Evolutionary conservation across 1,140 invertebrate genomes (phyloP), one percentile per base, ranked within the genome.

Genomic region (Chymomyza costata): DNA sequence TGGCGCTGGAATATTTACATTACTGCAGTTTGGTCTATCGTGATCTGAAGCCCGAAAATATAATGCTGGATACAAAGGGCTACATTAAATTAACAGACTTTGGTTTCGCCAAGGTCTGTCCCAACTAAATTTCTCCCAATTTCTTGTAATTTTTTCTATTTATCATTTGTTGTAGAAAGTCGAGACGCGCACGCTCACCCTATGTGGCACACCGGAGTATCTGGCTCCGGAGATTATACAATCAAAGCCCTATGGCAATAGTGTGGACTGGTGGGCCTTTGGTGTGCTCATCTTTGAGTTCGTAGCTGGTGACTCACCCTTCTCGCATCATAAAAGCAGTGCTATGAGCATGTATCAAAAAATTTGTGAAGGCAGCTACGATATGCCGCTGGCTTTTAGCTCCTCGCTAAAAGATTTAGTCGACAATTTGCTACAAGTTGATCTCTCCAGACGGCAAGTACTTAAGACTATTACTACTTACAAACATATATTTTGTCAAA

Each of bases 261-360:
- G 95, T 1, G 96, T 97, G 1, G 97, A 98, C 73, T 97, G 95
- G 95, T 97, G n/a, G n/a, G n/a, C n/a, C n/a, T n/a, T n/a, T n/a
- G n/a, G n/a, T n/a, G n/a, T n/a, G n/a, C n/a, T n/a, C n/a, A n/a
- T n/a, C n/a, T n/a, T n/a, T n/a, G n/a, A n/a, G n/a, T n/a, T n/a
- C n/a, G n/a, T n/a, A n/a, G 95, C 92, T 10, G 93, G 93, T 0
- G 91, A 90, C 69, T 89, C 92, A 1, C 95, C 95, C 0, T 97
- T 97, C 85, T 93, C 90, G 62, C 90, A 92, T 3, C 28, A 41
- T 14, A 53, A 58, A 31, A 88, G 90, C 18, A 91, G 94, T 59
- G 92, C 91, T 0, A 94, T 95, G 88, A 93, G 93, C 81, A 93
- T 97, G 10, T 86, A 94, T 97, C 84, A 92, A 90, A 80, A 94